Base-by-base conservation (phyloP, 2,113 vertebrate genomes). In the Aythya baeri region DNA sequence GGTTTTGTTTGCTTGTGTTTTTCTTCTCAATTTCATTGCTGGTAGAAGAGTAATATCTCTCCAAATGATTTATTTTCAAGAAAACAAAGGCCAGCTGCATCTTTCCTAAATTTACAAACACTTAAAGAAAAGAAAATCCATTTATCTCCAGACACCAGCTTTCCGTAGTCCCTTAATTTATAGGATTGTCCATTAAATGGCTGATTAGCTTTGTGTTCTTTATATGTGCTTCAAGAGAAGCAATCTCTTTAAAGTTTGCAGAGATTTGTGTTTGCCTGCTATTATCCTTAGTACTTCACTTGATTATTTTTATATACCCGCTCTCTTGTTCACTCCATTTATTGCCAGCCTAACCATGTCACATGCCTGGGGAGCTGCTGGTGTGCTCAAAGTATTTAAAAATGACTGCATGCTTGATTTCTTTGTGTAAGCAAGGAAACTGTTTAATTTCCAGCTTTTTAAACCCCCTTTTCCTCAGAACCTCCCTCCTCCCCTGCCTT, bases 191-290 rank as follows among this genome's bases (percentile, higher is more conserved):
- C 84, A 68, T 96, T 97, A 95, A 97, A 96, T 90, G 95, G 96
- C 93, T 97, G 94, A 96, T 97, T 95, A 94, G 93, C 94, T 96
- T 90, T 93, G 73, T 95, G 83, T 95, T 94, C 93, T 97, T 97
- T 97, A 92, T 93, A 93, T 93, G 88, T 88, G 88, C 86, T 93
- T 94, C 94, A 58, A 86, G 94, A 95, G 34, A 88, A 75, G 75
- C 91, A 86, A 58, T 92, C 91, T 95, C 92, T 85, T 88, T 83
- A 89, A 92, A 74, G 87, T 93, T 70, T 94, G 81, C 89, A 89
- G 94, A 94, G 96, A 96, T 96, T 92, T 96, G 96, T 95, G 92
- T 72, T 88, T 94, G 73, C 76, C 34, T 91, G 85, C 86, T 77
- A 88, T 86, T 88, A 83, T 95, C 57, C 77, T 52, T 50, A 78